These are phyloP conservation scores for Tautogolabrus adspersus DNA, from an alignment of 2,113 vertebrate species.

Conservation along the genomic window DNA sequence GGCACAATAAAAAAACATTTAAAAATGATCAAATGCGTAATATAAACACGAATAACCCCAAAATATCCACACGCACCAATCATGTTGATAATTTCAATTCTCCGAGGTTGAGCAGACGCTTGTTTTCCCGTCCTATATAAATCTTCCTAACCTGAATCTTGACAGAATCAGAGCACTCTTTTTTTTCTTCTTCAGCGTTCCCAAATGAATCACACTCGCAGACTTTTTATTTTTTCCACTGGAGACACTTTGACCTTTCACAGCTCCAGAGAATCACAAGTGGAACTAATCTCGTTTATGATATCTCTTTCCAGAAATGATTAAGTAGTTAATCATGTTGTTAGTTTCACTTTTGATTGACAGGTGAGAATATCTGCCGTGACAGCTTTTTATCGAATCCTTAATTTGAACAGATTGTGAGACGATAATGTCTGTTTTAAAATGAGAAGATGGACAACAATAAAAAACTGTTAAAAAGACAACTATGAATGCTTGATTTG, in stretches of 20 bases:
- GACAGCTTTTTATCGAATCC: not conserved
- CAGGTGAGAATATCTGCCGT: not conserved
- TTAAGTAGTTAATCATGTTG: not conserved
- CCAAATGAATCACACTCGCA: not conserved
- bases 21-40: not conserved
- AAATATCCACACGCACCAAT: not conserved
- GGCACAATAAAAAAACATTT: no score
- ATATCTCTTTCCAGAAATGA: not conserved
- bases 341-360: conserved; percentile 3
- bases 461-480: no score
- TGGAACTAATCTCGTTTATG: not conserved
- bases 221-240: not conserved
- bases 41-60: not conserved
- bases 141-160: not conserved
- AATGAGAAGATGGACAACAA: no score
- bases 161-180: conserved; percentile 3
- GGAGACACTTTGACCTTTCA: not conserved
- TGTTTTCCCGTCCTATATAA: not conserved
- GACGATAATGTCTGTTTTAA: no score
- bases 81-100: not conserved
- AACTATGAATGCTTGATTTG: no score
- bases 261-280: not conserved
- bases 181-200: not conserved
- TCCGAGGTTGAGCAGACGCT: not conserved
- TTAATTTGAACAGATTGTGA: not conserved